Base-by-base conservation (phyloP, 2,113 vertebrate species). In the Anhinga anhinga region DNA sequence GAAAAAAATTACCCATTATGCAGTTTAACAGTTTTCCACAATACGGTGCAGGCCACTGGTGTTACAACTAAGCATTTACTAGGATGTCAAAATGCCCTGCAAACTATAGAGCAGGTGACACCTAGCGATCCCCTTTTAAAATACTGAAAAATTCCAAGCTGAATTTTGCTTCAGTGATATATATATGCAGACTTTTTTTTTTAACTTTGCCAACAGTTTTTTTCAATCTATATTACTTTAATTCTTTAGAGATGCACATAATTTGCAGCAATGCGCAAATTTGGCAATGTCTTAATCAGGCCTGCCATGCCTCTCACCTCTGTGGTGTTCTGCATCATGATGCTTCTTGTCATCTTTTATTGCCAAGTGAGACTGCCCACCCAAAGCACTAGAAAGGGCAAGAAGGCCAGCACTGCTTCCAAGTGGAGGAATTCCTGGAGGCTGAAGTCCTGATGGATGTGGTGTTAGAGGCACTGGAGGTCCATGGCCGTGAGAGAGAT, bases 321-420 rank as follows among this genome's bases (percentile, higher is more conserved):
- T 99, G 97, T 99, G 98, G 98, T 99, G 99, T 42, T 99, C 99
- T 78, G 99, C 96, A 94, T 99, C 99, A 2, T 99, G 98, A 95
- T 99, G 98, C 96, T 99, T 99, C 98, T 99, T 99, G 97, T 99
- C 99, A 88, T 99, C 99, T 98, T 99, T 99, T 96, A 99, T 98
- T 86, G 97, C 96, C 98, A 99, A 98, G 98, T 99, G 99, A 93
- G 99, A 98, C 86, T 99, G 99, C 94, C 99, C 97, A 93, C 97
- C 98, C 96, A 99, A 98, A 93, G 99, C 99, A 97, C 98, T 99
- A 71, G 99, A 99, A 49, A 99, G 98, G n/a, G 99, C 99, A 71
- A 99, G 98, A 49, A 99, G 99, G 93, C 99, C 98, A 61, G 99
- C 99, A 26, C 99, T 99, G 97, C 99, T 99, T 69, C 99, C 99